Evolutionary conservation across 2,797 vertebrate genomes (phyloP), one percentile per base, ranked within the genome.

Genomic region (Gymnoscopelus microlampas): DNA sequence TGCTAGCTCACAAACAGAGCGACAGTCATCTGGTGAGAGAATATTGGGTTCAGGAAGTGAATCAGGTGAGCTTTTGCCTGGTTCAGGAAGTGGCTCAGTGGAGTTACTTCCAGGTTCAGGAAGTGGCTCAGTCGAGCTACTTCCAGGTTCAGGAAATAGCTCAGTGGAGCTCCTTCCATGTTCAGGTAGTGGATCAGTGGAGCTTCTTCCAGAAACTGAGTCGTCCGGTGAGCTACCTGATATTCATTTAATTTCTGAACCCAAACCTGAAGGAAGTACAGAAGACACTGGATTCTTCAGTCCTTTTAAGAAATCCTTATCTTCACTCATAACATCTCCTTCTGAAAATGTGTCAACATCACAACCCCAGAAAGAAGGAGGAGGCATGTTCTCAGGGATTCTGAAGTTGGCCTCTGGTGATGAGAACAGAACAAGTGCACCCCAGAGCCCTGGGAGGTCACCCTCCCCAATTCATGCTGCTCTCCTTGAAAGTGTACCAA

Each of bases 251-350:
- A 44, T 71, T 23, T 61, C 80, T 67, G 90, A 91, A 57, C 57
- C 74, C 53, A 93, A 91, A 79, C 60, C 79, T 61, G 91, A 92
- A 76, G 68, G 59, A 65, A 78, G 47, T 76, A 47, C 84, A 60
- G 83, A 94, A 51, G 91, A 91, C 70, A 79, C 88, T 14, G 93
- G 95, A 75, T 96, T 98, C 70, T 95, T 98, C 71, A 96, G 94
- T 66, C 96, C 96, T 11, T 94, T 98, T 61, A 97, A 94, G 81
- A 98, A 97, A 85, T 97, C 96, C 61, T 84, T 97, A 15, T 96
- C 95, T 73, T 95, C 94, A 0, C 87, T 98, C 14, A 95, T 98
- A 19, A 74, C 92, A 65, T 70, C 53, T 68, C 77, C 92, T 24
- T 87, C 88, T 55, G 94, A 96, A 77, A 88, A 87, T 82, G 39